Conservation (phyloP, 2,797 vertebrate species). For the Danio jaintianensis region DNA sequence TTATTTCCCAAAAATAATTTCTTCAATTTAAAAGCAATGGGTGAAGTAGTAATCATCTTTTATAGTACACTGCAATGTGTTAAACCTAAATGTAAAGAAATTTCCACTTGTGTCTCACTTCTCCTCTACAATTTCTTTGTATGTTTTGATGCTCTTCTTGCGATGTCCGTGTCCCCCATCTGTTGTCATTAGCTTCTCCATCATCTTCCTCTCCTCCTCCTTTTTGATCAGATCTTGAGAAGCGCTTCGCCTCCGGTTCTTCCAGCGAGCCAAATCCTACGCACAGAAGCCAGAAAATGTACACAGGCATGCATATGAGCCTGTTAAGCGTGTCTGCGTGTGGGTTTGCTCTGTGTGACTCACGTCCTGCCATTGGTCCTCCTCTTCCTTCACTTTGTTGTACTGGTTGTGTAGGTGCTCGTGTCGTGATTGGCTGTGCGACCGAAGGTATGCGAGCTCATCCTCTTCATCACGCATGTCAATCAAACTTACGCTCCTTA, state of each 20-base stretch:
- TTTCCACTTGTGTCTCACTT: slow-evolving; percentile 81
- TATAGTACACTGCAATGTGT: too few relatives aligned
- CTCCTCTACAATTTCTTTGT: slow-evolving; percentile 96
- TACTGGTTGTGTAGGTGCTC: slow-evolving; percentile 90
- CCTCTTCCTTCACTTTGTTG: slow-evolving; percentile 88
- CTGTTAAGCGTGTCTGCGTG: not conserved
- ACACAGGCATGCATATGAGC: not conserved
- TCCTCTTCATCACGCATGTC: slow-evolving; percentile 92
- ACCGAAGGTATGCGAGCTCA: slow-evolving; percentile 79
- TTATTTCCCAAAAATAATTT: too few relatives aligned
- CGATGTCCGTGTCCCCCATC: slow-evolving; percentile 77
- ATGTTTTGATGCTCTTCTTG: slow-evolving; percentile 98
- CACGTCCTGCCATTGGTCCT: slow-evolving; percentile 95
- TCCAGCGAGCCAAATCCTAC: slow-evolving; percentile 97
- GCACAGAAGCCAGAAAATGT: not conserved
- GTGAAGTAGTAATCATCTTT: too few relatives aligned
- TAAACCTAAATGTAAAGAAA: not conserved
- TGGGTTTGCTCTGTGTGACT: slow-evolving; percentile 68
- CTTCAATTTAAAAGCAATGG: too few relatives aligned
- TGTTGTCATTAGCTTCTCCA: slow-evolving; percentile 89
- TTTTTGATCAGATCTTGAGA: slow-evolving; percentile 97
- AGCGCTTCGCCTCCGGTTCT: slow-evolving; percentile 91
- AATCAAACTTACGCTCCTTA: slow-evolving; percentile 92
- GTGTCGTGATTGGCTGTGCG: slow-evolving; percentile 87
- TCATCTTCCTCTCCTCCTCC: slow-evolving; percentile 96